Evolutionary conservation across 2,113 vertebrate genomes (phyloP).

Genomic region (Verasper variegatus): DNA sequence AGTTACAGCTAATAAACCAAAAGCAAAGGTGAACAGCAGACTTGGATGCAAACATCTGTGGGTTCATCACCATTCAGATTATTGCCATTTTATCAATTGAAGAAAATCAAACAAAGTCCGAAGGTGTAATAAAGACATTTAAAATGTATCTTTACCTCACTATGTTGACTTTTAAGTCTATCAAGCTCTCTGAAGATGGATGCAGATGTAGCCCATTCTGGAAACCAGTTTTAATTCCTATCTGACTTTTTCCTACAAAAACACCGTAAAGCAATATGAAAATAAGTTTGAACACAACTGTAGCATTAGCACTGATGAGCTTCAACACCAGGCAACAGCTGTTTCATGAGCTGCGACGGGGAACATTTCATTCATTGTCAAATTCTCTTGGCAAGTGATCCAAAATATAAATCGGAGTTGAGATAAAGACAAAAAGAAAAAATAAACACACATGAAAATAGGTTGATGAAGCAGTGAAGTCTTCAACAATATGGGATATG

Average conservation of each 20-base stretch:
- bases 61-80: background rate
- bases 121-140: background rate
- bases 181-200: background rate
- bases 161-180: background rate
- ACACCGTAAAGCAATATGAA: constrained; percentile 32
- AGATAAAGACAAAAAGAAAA: background rate
- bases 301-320: constrained; percentile 16
- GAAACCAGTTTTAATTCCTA: constrained; percentile 42
- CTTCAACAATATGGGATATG: background rate
- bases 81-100: background rate
- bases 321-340: background rate
- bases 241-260: constrained; percentile 37
- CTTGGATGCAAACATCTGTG: background rate
- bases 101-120: background rate
- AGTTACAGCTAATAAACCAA: no score
- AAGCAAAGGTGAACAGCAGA: no score
- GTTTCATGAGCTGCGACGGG: constrained; percentile 11
- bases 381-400: constrained; percentile 41
- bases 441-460: background rate
- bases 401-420: constrained; percentile 14
- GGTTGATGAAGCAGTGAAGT: constrained; percentile 26
- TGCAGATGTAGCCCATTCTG: constrained; percentile 5
- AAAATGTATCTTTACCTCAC: background rate
- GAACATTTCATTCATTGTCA: constrained; percentile 17
- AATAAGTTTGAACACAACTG: constrained; percentile 36